These are phyloP conservation scores for Frieseomelitta varia DNA, from an alignment of 1,140 invertebrate genomes.

Conservation along the genomic window DNA sequence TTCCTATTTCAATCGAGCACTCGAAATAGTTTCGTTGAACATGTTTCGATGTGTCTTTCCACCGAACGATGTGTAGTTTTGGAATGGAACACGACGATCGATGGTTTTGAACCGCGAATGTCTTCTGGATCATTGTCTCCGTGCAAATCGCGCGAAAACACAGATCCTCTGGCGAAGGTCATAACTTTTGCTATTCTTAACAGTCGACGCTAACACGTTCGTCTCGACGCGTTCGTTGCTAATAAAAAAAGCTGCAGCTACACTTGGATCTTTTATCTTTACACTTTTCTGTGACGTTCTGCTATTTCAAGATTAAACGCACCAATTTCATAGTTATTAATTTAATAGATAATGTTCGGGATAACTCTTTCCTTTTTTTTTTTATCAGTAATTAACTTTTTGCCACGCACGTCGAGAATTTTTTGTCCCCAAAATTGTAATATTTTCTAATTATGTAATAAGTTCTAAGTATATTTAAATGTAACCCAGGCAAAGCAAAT, in stretches of 20 bases:
- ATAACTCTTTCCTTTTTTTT: too few species aligned
- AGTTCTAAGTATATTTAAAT: too few species aligned
- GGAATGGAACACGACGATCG: constrained; percentile 52
- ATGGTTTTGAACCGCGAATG: constrained; percentile 23
- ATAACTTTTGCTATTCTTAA: neutral
- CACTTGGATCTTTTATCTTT: neutral
- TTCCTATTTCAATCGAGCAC: too few species aligned
- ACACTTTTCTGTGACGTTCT: neutral
- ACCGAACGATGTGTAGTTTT: neutral
- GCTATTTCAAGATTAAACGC: neutral
- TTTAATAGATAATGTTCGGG: too few species aligned
- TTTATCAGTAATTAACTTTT: too few species aligned
- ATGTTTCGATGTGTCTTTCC: neutral
- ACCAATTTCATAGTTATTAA: neutral
- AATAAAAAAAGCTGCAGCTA: neutral
- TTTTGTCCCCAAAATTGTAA: too few species aligned
- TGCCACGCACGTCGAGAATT: too few species aligned
- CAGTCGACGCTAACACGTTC: too few species aligned
- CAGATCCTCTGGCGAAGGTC: neutral
- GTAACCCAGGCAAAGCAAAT: too few species aligned
- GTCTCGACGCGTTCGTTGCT: neutral
- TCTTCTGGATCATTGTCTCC: constrained; percentile 22
- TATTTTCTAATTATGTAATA: too few species aligned
- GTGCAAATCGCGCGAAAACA: neutral
- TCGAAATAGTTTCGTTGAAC: neutral